Percentiles rank a stretch among this genome's conserved stretches.
Evolutionary conservation across 2,797 vertebrate genomes (phyloP).

Genomic region (Cyclopterus lumpus): DNA sequence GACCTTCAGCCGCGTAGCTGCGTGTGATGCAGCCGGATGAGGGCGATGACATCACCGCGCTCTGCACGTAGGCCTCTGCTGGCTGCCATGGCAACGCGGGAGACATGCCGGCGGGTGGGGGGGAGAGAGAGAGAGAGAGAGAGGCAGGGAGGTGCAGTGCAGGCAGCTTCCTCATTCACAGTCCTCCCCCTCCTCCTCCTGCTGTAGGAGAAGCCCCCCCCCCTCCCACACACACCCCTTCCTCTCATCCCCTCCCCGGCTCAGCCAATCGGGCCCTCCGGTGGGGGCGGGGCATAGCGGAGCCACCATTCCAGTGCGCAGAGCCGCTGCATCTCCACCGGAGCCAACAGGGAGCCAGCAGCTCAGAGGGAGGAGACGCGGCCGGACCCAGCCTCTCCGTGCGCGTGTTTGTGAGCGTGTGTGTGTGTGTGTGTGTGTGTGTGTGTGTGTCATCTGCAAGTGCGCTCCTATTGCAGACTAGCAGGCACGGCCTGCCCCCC

Average conservation of each 20-base stretch:
- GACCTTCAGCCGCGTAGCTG: conserved; percentile 15
- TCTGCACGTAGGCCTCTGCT: conserved; percentile 65
- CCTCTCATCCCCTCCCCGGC: conserved; percentile 18
- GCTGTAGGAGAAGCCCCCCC: conserved; percentile 38
- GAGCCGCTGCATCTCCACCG: conserved; percentile 62
- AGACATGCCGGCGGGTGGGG: conserved; percentile 39
- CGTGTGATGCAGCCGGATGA: conserved; percentile 43
- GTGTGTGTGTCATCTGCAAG: conserved; percentile 20
- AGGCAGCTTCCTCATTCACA: conserved; percentile 50
- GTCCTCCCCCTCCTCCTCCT: background rate
- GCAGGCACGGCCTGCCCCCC: conserved; percentile 41
- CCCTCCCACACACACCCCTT: conserved; percentile 29
- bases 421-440: conserved; percentile 30
- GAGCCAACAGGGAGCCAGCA: conserved; percentile 63
- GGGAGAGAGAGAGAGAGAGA: background rate
- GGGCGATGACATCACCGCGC: conserved; percentile 61
- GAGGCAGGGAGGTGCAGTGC: conserved; percentile 18
- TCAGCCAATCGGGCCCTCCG: conserved; percentile 67
- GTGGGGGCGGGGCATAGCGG: conserved; percentile 69
- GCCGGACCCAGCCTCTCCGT: conserved; percentile 48
- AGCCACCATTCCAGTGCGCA: conserved; percentile 66
- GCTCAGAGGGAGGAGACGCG: conserved; percentile 64
- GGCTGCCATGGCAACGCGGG: conserved; percentile 58
- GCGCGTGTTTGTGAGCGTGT: conserved; percentile 39
- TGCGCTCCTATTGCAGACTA: conserved; percentile 60